Evolutionary conservation across 2,113 vertebrate species (phyloP), one percentile per base, ranked within the genome.

Genomic region (Chunga burmeisteri): DNA sequence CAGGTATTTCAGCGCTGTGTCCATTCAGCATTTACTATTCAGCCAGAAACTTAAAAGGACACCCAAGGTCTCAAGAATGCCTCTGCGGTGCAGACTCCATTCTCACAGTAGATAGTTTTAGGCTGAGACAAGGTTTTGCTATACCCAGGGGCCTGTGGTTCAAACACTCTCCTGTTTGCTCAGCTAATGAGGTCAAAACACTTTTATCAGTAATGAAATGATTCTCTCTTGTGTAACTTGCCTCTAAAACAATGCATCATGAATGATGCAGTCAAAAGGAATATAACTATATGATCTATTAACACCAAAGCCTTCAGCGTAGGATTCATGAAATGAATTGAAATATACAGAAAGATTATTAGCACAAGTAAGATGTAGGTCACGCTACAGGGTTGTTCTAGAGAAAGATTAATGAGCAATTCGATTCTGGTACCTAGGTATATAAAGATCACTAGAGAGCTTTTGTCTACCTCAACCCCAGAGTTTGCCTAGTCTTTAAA

Each of bases 131-230:
- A 86, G 85, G 26, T 58, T 97, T 96, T 92, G 38, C 55, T 88
- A 62, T 93, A 87, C 66, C 73, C 88, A 78, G 49, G 79, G 80
- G 66, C 72, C 34, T 70, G 44, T 81, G 70, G 62, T 90, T 97
- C 92, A 96, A 88, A 94, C 83, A 70, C 40, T 87, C 78, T 82
- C 56, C 65, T 94, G 73, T 97, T 97, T 96, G 89, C 79, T 93
- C 89, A 92, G 59, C 73, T 95, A 96, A 97, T 95, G 80, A 95
- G 96, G 96, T 96, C 94, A 97, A 83, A 97, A 92, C 59, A 95
- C 13, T 93, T 93, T 67, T 83, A 85, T 93, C 82, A 85, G 89
- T 85, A 96, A 94, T 87, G 75, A 97, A 96, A 90, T 56, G 0
- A 90, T 93, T 94, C 50, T 82, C 42, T 92, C 71, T 52, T 72